These are phyloP conservation scores for Odontocolon sp. DNA, from an alignment of 2,888 invertebrate genomes.

Conservation along the genomic window DNA sequence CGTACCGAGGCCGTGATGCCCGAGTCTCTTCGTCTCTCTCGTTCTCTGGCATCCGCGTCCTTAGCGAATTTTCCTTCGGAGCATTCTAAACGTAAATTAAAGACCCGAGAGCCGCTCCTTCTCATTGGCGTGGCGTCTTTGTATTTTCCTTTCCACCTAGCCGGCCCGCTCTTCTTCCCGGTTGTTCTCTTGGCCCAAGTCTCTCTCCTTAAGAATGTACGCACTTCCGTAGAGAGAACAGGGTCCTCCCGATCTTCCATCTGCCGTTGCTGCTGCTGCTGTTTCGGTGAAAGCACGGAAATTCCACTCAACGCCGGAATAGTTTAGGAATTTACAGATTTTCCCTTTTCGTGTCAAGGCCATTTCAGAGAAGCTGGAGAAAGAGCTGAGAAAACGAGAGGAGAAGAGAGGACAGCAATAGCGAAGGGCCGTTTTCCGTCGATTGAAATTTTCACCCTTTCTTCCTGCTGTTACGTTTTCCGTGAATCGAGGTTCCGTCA, in stretches of 20 bases:
- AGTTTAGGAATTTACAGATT: constrained; percentile 63
- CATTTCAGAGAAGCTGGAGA: constrained; percentile 33
- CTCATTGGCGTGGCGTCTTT: constrained; percentile 55
- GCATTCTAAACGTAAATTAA: constrained; percentile 69
- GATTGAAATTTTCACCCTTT: constrained; percentile 46
- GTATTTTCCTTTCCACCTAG: constrained; percentile 55
- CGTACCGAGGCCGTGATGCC: constrained; percentile 62
- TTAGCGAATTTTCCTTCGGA: constrained; percentile 67
- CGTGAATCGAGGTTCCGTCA: background rate
- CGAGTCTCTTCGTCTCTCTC: constrained; percentile 11
- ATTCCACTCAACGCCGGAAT: constrained; percentile 58
- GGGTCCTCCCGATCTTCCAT: constrained; percentile 38
- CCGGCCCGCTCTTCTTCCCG: constrained; percentile 20
- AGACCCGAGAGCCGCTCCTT: constrained; percentile 57
- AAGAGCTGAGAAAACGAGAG: constrained; percentile 3
- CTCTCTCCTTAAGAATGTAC: constrained; percentile 66
- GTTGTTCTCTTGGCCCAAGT: constrained; percentile 38
- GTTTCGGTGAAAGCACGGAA: constrained; percentile 58
- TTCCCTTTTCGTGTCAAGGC: constrained; percentile 60
- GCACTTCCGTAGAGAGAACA: constrained; percentile 62
- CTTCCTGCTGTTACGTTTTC: background rate
- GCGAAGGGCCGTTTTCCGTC: constrained; percentile 38
- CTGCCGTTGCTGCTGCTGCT: constrained; percentile 27
- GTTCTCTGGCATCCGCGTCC: constrained; percentile 59
- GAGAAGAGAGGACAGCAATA: constrained; percentile 13